These are phyloP conservation scores for Eristalis arbustorum DNA, from an alignment of 2,888 invertebrate genomes.

Conservation along the genomic window DNA sequence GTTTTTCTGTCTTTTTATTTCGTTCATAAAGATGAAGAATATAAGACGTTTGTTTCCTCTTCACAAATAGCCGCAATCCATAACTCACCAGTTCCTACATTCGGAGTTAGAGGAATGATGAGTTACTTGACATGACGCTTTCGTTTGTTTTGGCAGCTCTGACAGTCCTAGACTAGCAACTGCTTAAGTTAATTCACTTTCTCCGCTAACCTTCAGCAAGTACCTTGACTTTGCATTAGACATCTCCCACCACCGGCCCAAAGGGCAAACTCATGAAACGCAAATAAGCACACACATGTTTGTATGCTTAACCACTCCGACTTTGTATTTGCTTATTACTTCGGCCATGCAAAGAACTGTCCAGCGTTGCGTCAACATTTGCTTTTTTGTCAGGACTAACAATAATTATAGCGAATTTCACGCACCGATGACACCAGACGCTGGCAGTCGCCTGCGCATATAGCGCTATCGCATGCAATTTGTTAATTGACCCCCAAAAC, in stretches of 20 bases:
- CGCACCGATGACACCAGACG: conserved; percentile 3
- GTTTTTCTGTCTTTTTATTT: too few species aligned
- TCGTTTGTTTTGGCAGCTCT: too few species aligned
- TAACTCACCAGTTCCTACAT: too few species aligned
- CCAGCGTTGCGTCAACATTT: conserved; percentile 29
- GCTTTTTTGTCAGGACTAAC: conserved; percentile 16
- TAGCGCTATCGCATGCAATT: conserved; percentile 39
- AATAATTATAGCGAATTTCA: conserved; percentile 50
- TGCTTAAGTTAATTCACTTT: neutral
- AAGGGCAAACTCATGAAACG: neutral
- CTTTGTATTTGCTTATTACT: conserved; percentile 2
- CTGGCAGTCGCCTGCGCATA: neutral
- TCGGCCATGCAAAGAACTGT: neutral
- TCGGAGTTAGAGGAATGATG: too few species aligned
- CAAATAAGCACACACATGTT: neutral
- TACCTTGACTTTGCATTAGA: neutral
- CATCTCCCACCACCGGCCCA: neutral
- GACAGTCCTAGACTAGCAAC: neutral
- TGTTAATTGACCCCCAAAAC: conserved; percentile 39
- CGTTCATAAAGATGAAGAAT: too few species aligned
- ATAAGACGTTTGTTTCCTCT: too few species aligned
- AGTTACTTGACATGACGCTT: too few species aligned
- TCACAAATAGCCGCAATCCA: too few species aligned
- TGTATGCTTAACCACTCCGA: neutral
- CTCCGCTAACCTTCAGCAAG: neutral